Base-by-base conservation (phyloP, 2,888 invertebrate genomes). In the Iselma pallidipennis region DNA sequence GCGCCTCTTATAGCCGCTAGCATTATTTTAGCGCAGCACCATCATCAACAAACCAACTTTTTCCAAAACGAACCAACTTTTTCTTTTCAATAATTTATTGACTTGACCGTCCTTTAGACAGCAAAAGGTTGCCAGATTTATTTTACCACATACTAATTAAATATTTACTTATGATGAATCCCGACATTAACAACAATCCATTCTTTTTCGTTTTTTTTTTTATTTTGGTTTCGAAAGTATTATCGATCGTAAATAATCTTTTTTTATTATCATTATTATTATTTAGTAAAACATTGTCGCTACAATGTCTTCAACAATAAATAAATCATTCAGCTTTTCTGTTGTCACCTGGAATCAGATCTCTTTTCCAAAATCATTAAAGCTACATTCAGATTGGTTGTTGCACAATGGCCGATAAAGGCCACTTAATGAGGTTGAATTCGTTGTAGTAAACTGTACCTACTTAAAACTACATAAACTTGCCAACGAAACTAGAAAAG, bases 1-100 rank as follows among this genome's bases (percentile, higher is more conserved):
- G 72, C 72, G 72, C 72, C 72, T 71, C 51, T 45, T 19, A 50
- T 28, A 23, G 68, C 72, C 69, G 49, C 45, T 14, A 59, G 72
- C 67, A 31, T 51, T 60, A 61, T 65, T 66, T 71, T 67, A 59
- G 68, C 68, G 66, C 25, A 37, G 21, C 31, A 53, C 33, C 21
- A 28, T 29, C 28, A 26, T 14, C 9, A 19, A 14, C 7, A n/a
- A 19, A 10, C n/a, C 16, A 10, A 21, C 45, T 42, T 42, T n/a
- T 28, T 45, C 37, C 29, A 31, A 49, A 49, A 49, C 49, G 33
- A 48, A 53, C 49, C 53, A 26, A 49, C 28, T 25, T 48, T 29
- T 33, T 45, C 49, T 59, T 49, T 19, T 53, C 48, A 19, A 45
- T 16, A 33, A 49, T 56, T 56, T 56, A 52, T 52, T 12, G 52